Conservation (phyloP, 2,797 vertebrate genomes). For the Pyrocephalus nanus region DNA sequence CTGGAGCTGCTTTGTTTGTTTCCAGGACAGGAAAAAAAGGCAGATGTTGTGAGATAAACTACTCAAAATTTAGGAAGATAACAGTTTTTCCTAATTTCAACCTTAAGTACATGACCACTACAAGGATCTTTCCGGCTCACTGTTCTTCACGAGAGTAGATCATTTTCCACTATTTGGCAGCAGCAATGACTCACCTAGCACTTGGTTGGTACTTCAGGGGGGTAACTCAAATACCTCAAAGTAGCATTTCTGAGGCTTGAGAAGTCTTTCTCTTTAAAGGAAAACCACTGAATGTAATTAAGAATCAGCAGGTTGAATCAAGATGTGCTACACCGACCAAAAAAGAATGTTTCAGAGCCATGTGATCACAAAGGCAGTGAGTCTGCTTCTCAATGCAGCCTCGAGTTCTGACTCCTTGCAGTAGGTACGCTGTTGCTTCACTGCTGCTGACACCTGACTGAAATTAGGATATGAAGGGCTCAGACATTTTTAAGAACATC, state of each 20-base stretch:
- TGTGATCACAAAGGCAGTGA: accelerated
- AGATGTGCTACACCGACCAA: background rate
- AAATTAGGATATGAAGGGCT: background rate
- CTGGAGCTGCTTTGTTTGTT: background rate
- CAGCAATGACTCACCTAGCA: background rate
- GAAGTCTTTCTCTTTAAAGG: background rate
- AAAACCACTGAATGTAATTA: background rate
- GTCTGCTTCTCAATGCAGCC: background rate
- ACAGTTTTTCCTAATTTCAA: background rate
- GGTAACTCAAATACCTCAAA: background rate
- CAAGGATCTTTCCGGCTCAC: background rate
- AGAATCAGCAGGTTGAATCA: background rate
- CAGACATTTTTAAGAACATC: background rate
- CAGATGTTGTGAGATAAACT: background rate
- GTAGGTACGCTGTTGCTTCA: background rate
- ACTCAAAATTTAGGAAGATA: background rate
- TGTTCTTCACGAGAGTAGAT: background rate
- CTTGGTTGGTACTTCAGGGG: background rate
- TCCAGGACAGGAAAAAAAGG: background rate
- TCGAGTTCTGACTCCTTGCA: accelerated
- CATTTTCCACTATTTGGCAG: background rate
- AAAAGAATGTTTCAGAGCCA: background rate
- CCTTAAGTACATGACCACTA: background rate
- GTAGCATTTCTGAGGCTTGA: background rate
- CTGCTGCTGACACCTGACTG: background rate